phyloP scores from a whole-genome alignment of 2,113 vertebrate species.

The Limnothrissa miodon region DNA sequence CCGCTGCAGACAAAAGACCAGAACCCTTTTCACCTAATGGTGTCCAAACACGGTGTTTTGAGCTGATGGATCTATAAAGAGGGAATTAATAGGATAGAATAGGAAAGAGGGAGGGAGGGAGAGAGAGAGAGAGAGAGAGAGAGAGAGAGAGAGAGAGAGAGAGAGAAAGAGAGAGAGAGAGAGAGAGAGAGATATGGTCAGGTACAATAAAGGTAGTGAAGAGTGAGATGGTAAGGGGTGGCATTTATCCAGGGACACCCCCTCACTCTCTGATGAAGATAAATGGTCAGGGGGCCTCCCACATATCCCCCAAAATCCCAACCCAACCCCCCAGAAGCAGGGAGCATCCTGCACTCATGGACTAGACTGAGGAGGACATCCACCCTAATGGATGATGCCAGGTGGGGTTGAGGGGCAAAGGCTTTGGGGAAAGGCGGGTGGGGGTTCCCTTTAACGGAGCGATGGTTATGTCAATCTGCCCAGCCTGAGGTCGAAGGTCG shows the following conservation, averaged over 20 bases:
- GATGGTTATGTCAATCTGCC: slow-evolving; percentile 62
- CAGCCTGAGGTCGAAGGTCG: slow-evolving; percentile 63
- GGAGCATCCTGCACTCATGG: slow-evolving; percentile 14
- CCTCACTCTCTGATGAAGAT: slow-evolving; percentile 68
- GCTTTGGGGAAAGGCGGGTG: slow-evolving; percentile 14
- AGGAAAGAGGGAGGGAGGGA: not conserved
- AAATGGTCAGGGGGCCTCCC: slow-evolving; percentile 62
- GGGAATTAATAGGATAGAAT: not conserved
- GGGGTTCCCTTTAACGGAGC: slow-evolving; percentile 58
- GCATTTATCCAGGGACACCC: slow-evolving; percentile 35
- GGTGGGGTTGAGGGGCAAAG: slow-evolving; percentile 55
- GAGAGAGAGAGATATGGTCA: slow-evolving; percentile 14
- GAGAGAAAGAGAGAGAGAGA: not conserved
- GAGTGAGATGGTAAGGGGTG: not conserved
- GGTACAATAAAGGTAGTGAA: not conserved
- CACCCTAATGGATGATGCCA: slow-evolving; percentile 69
- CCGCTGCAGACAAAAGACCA: not conserved
- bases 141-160: not conserved
- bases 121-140: not conserved
- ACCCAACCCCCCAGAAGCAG: too few species aligned
- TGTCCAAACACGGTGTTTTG: not conserved
- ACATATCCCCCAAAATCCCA: not conserved
- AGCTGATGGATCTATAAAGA: slow-evolving; percentile 9
- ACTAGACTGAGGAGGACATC: slow-evolving; percentile 58
- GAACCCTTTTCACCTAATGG: not conserved